These are phyloP conservation scores for Cerastis rubricosa DNA, from an alignment of 2,888 invertebrate genomes.

Conservation along the genomic window DNA sequence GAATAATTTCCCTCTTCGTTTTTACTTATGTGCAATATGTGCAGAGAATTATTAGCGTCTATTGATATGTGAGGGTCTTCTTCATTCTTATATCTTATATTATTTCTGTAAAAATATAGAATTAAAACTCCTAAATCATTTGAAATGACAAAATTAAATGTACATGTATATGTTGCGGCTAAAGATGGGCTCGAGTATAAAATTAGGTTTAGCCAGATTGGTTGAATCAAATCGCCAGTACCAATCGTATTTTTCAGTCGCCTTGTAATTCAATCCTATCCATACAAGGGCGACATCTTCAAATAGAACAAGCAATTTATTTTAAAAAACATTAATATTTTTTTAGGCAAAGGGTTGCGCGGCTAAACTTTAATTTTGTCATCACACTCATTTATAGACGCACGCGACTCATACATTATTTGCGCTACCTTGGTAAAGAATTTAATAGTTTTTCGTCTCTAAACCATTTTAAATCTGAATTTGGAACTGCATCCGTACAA, in stretches of 20 bases:
- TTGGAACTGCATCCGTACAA: slow-evolving; percentile 89
- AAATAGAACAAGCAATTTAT: too few relatives aligned
- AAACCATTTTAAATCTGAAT: slow-evolving; percentile 90
- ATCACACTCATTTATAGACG: not conserved
- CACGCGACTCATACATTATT: not conserved
- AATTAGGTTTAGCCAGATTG: not conserved
- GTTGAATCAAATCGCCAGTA: not conserved
- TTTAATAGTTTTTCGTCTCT: slow-evolving; percentile 87
- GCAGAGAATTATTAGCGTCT: slow-evolving; percentile 90
- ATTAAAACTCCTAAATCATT: not conserved
- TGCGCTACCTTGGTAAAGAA: slow-evolving; percentile 71
- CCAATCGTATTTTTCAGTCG: not conserved
- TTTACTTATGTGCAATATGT: slow-evolving; percentile 90
- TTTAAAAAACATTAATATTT: too few relatives aligned
- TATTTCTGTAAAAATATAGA: slow-evolving; percentile 48
- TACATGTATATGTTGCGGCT: not conserved
- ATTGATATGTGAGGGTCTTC: slow-evolving; percentile 87
- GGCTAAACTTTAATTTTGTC: not conserved
- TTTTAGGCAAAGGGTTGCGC: not conserved
- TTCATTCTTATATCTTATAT: slow-evolving; percentile 70
- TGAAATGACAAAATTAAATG: not conserved
- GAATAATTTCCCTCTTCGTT: slow-evolving; percentile 93
- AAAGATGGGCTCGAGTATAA: not conserved
- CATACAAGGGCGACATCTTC: too few relatives aligned
- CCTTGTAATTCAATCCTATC: not conserved